Percentiles rank a stretch among this genome's conserved stretches.
Evolutionary conservation across 2,888 invertebrate genomes (phyloP).

Genomic region (Agrotis ipsilon): DNA sequence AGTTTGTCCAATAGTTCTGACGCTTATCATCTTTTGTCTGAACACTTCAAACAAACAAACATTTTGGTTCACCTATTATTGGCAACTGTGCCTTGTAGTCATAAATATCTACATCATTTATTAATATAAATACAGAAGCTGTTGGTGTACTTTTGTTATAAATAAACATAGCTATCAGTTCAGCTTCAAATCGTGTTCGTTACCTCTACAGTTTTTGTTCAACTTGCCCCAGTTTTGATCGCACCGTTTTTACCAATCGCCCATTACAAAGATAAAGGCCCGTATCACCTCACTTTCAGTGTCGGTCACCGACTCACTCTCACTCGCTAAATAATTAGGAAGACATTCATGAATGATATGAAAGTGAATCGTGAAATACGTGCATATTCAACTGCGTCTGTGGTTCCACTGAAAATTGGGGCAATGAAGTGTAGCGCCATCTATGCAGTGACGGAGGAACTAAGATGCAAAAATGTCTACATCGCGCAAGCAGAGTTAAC

Average conservation of each 20-base stretch:
- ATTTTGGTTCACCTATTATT: too few relatives aligned
- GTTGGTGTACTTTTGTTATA: too few relatives aligned
- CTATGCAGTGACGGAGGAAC: too few relatives aligned
- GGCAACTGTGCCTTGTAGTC: too few relatives aligned
- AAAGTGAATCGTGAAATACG: constrained; percentile 36
- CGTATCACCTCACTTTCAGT: constrained; percentile 54
- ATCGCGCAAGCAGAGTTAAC: too few relatives aligned
- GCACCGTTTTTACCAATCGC: constrained; percentile 28
- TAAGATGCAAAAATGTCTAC: too few relatives aligned
- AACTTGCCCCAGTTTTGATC: constrained; percentile 15
- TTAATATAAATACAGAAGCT: too few relatives aligned
- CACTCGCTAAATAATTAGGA: constrained; percentile 37
- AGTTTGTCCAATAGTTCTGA: not conserved
- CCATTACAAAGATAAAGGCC: constrained; percentile 50
- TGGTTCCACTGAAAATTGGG: not conserved
- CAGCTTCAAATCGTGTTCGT: constrained; percentile 2
- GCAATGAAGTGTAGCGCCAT: too few relatives aligned
- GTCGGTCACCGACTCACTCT: constrained; percentile 46
- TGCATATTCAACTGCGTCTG: not conserved
- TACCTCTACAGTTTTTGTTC: constrained; percentile 18
- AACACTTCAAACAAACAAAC: not conserved
- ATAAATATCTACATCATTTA: too few relatives aligned
- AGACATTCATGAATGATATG: constrained; percentile 16
- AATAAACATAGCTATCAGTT: not conserved
- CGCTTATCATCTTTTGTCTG: not conserved